Evolutionary conservation across 1,140 invertebrate genomes (phyloP).

Genomic region (Cylas formicarius): DNA sequence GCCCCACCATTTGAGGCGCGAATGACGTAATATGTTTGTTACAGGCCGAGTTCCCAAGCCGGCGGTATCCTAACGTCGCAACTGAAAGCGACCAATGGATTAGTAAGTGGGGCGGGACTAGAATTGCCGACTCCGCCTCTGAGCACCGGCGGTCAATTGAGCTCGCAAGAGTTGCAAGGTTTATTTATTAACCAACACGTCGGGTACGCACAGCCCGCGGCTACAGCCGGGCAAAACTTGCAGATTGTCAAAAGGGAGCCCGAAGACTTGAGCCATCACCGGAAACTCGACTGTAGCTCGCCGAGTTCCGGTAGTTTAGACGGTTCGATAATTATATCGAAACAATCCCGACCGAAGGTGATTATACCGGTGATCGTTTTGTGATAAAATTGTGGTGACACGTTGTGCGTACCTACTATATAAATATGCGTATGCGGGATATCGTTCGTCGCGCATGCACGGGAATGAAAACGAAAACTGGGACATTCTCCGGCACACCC

Average conservation of each 20-base stretch:
- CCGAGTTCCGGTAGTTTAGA: slow-evolving; percentile 38
- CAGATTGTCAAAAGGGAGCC: slow-evolving; percentile 57
- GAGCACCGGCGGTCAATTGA: slow-evolving; percentile 40
- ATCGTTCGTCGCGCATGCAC: no score
- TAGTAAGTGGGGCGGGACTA: slow-evolving; percentile 48
- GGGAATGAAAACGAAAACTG: no score
- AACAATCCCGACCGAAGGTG: slow-evolving; percentile 40
- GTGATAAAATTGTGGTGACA: slow-evolving; percentile 3
- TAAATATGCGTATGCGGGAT: no score
- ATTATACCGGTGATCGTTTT: slow-evolving; percentile 23
- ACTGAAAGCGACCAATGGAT: slow-evolving; percentile 50
- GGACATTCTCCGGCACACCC: no score
- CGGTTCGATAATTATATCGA: slow-evolving; percentile 38
- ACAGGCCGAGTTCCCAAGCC: slow-evolving; percentile 41
- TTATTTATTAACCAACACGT: slow-evolving; percentile 55
- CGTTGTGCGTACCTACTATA: no score
- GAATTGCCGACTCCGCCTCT: slow-evolving; percentile 47
- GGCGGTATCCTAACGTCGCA: slow-evolving; percentile 43
- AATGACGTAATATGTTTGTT: slow-evolving; percentile 39
- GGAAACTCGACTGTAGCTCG: slow-evolving; percentile 38
- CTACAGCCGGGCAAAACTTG: slow-evolving; percentile 42
- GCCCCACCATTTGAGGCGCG: slow-evolving; percentile 19
- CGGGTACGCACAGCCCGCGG: slow-evolving; percentile 35
- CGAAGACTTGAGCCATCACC: slow-evolving; percentile 53
- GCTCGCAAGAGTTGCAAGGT: slow-evolving; percentile 50